Evolutionary conservation across 2,797 vertebrate genomes (phyloP).

Genomic region (Argya squamiceps): DNA sequence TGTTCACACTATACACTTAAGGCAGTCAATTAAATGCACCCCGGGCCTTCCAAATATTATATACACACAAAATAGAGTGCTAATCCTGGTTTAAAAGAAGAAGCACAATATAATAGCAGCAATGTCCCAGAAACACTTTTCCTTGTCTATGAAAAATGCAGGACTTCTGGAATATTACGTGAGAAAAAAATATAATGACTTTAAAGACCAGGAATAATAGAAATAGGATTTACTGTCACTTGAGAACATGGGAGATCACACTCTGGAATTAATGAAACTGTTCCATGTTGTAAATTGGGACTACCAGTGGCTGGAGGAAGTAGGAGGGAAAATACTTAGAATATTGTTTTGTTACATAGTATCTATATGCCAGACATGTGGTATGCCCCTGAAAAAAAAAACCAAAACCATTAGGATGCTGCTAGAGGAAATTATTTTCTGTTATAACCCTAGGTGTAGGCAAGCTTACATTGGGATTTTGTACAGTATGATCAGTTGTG

Average conservation of each 20-base stretch:
- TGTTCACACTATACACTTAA: background rate
- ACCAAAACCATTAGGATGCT: background rate
- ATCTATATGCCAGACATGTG: background rate
- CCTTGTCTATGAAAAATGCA: background rate
- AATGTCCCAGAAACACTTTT: background rate
- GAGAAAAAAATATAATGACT: background rate
- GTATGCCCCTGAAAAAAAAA: background rate
- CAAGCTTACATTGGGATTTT: background rate
- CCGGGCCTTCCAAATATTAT: background rate
- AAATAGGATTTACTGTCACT: background rate
- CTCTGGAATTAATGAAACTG: background rate
- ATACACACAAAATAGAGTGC: rapidly evolving
- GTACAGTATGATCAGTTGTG: background rate
- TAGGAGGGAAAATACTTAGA: background rate
- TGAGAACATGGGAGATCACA: background rate
- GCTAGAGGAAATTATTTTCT: background rate
- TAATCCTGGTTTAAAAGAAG: background rate
- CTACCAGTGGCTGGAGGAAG: background rate
- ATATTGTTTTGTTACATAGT: background rate
- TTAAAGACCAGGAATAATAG: background rate
- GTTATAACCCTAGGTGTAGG: background rate
- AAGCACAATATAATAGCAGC: background rate
- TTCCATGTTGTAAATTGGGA: background rate
- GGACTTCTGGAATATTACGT: background rate
- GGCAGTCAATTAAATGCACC: background rate